Conservation (phyloP, 2,888 invertebrate species). For the Dione vanillae region DNA sequence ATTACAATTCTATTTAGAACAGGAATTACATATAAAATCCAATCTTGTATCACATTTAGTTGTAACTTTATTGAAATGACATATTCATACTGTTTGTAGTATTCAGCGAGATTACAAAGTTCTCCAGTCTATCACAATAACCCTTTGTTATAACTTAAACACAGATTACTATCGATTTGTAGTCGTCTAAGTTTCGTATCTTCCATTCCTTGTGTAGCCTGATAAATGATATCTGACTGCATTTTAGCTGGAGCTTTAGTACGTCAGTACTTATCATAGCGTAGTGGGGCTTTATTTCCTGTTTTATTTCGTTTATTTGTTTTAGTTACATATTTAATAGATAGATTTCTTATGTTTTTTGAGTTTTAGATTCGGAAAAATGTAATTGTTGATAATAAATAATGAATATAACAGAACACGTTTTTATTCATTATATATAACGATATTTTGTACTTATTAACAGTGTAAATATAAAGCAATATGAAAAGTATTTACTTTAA, state of each 20-base stretch:
- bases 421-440: no score
- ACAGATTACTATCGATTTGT: conserved; percentile 21
- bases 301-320: not conserved
- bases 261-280: not conserved
- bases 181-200: conserved; percentile 16
- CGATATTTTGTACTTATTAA: no score
- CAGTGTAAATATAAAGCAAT: no score
- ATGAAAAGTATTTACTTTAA: no score
- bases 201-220: not conserved
- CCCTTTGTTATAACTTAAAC: conserved; percentile 26
- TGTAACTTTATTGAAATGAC: not conserved
- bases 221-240: conserved; percentile 13
- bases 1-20: no score
- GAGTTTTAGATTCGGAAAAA: not conserved
- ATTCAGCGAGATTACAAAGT: conserved; percentile 9
- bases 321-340: not conserved
- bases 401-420: no score
- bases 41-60: not conserved
- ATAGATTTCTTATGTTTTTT: not conserved
- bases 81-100: conserved; percentile 1
- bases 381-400: not conserved
- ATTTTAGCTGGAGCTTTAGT: not conserved
- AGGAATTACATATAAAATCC: not conserved
- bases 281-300: not conserved
- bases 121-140: conserved; percentile 21